Evolutionary conservation across 1,140 invertebrate species (phyloP).

Genomic region (Lepidotrigona ventralis): DNA sequence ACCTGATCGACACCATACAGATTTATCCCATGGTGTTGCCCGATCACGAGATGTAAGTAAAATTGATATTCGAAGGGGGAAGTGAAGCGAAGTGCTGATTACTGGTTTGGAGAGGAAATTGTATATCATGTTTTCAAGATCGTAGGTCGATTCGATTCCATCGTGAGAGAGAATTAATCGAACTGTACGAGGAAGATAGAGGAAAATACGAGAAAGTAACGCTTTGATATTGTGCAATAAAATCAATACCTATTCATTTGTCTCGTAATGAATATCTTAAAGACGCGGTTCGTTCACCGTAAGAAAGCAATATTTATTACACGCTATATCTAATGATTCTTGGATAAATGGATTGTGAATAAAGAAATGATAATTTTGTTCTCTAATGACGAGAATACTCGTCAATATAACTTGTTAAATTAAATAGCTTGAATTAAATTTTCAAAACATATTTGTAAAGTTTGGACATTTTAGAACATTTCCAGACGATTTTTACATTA

Average conservation of each 20-base stretch:
- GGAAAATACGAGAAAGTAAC: neutral
- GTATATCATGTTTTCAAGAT: neutral
- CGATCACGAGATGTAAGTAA: constrained; percentile 92
- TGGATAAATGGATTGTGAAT: neutral
- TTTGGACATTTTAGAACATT: too few relatives aligned
- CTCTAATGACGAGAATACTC: too few relatives aligned
- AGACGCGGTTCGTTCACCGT: neutral
- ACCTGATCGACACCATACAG: constrained; percentile 95
- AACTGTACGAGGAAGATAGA: neutral
- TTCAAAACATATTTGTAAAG: too few relatives aligned
- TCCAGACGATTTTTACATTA: too few relatives aligned
- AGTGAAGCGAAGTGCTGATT: neutral
- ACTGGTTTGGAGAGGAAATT: neutral
- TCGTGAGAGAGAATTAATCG: neutral
- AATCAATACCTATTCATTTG: neutral
- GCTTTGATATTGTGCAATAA: neutral
- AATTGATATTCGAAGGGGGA: too few relatives aligned
- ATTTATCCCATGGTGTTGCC: constrained; percentile 95
- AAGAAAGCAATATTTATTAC: neutral
- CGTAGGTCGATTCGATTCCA: neutral
- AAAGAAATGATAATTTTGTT: too few relatives aligned
- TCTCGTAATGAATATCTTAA: neutral
- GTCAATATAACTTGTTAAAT: too few relatives aligned
- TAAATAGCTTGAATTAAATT: too few relatives aligned
- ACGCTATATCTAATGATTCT: neutral